phyloP scores from a whole-genome alignment of 1,140 invertebrate genomes.

The Drosophila serrata region DNA sequence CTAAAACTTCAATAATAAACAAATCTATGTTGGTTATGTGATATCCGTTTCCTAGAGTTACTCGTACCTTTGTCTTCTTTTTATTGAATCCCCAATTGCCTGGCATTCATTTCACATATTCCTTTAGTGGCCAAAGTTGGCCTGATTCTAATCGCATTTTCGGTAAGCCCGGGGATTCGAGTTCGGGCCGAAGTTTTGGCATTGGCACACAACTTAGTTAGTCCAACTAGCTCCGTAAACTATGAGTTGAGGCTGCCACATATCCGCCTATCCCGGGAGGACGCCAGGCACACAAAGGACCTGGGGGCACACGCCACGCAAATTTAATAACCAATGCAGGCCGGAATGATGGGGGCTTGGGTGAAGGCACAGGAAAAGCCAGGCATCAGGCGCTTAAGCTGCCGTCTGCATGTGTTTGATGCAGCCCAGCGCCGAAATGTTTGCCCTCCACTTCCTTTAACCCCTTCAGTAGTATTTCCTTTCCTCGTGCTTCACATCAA shows the following conservation, averaged over 20 bases:
- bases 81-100: conserved; percentile 11
- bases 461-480: conserved; percentile 13
- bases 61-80: not conserved
- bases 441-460: conserved; percentile 39
- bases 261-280: conserved; percentile 33
- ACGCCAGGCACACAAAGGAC: conserved; percentile 8
- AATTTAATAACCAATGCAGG: conserved; percentile 61
- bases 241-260: conserved; percentile 39
- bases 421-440: conserved; percentile 63
- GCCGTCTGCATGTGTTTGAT: conserved; percentile 66
- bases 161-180: conserved; percentile 29
- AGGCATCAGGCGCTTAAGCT: conserved; percentile 55
- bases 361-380: conserved; percentile 8
- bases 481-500: conserved; percentile 23
- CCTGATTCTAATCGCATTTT: conserved; percentile 54
- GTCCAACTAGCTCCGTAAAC: conserved; percentile 60
- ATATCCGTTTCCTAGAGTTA: not conserved
- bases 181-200: conserved; percentile 39
- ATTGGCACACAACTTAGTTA: conserved; percentile 63
- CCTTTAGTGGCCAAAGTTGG: conserved; percentile 19
- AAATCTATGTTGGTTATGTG: not conserved
- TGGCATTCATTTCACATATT: conserved; percentile 20
- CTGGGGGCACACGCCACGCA: conserved; percentile 13
- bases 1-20: not conserved
- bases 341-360: not conserved